These are phyloP conservation scores for Hirundo rustica DNA, from an alignment of 2,797 vertebrate species.

Conservation along the genomic window DNA sequence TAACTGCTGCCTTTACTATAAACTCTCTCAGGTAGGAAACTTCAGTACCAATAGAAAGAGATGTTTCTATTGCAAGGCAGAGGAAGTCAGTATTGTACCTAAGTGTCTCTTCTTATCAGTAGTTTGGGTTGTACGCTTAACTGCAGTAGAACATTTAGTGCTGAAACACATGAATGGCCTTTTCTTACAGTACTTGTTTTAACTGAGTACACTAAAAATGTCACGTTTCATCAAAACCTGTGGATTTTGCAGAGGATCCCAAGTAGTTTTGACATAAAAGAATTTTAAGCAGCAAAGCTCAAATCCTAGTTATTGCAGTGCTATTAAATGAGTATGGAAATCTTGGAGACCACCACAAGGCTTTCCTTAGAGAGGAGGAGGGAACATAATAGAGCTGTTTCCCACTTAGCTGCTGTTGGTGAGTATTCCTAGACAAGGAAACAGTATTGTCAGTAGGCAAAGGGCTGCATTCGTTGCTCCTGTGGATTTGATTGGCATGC, in stretches of 20 bases:
- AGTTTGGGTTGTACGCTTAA: neutral
- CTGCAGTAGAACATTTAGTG: neutral
- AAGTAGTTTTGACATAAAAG: neutral
- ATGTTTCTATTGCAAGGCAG: neutral
- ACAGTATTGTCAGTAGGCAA: neutral
- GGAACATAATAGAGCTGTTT: neutral
- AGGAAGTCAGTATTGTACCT: neutral
- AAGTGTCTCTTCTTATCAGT: neutral
- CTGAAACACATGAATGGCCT: neutral
- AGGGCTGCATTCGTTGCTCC: neutral
- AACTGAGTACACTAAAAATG: neutral
- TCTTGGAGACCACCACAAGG: neutral
- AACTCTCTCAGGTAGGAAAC: neutral
- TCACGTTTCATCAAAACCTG: neutral
- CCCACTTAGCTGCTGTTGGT: neutral
- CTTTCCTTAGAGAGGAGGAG: neutral
- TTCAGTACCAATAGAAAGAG: neutral
- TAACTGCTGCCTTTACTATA: neutral
- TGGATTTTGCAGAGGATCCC: neutral
- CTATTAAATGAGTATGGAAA: neutral
- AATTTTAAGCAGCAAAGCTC: neutral
- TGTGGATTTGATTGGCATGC: neutral
- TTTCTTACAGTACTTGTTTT: neutral
- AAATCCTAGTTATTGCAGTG: neutral
- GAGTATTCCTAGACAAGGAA: neutral